A percentile compares a stretch with the other conserved stretches of the same genome.
phyloP scores from a whole-genome alignment of 2,797 vertebrate species.

The Bryconaethiops microstoma region DNA sequence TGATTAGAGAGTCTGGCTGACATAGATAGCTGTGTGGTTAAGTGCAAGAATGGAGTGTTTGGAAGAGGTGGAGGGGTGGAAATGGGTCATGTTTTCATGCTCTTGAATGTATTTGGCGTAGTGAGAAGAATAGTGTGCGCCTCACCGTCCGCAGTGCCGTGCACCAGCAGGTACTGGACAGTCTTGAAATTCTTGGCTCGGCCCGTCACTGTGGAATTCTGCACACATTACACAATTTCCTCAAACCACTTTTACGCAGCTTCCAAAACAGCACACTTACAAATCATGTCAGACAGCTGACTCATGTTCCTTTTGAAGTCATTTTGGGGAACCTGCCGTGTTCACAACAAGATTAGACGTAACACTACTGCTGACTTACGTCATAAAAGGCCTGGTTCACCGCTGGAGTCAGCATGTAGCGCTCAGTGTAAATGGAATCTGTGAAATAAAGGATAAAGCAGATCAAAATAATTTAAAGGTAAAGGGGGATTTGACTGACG shows the following conservation, averaged over 20 bases:
- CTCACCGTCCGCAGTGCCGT: conserved; percentile 98
- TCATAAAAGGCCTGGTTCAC: conserved; percentile 79
- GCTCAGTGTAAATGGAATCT: conserved; percentile 96
- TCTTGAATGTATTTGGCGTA: too few species aligned
- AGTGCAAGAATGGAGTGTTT: neutral
- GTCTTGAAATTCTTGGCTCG: conserved; percentile 91
- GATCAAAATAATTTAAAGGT: too few species aligned
- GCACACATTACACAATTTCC: conserved; percentile 47
- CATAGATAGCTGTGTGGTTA: neutral
- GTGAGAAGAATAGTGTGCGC: neutral
- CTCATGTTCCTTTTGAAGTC: neutral
- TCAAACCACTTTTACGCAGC: conserved; percentile 17
- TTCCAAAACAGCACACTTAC: neutral
- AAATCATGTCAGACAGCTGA: conserved; percentile 8
- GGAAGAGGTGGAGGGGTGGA: too few species aligned
- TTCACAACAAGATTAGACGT: neutral
- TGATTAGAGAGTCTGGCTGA: neutral
- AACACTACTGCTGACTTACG: conserved; percentile 72
- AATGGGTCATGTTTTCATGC: too few species aligned
- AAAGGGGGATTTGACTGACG: too few species aligned
- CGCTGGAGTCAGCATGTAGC: conserved; percentile 89
- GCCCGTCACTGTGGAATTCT: conserved; percentile 93
- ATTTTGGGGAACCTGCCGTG: neutral
- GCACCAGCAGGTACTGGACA: conserved; percentile 94
- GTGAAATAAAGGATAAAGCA: conserved; percentile 27